phyloP scores from a whole-genome alignment of 1,140 invertebrate species.

The Drosophila navojoa region DNA sequence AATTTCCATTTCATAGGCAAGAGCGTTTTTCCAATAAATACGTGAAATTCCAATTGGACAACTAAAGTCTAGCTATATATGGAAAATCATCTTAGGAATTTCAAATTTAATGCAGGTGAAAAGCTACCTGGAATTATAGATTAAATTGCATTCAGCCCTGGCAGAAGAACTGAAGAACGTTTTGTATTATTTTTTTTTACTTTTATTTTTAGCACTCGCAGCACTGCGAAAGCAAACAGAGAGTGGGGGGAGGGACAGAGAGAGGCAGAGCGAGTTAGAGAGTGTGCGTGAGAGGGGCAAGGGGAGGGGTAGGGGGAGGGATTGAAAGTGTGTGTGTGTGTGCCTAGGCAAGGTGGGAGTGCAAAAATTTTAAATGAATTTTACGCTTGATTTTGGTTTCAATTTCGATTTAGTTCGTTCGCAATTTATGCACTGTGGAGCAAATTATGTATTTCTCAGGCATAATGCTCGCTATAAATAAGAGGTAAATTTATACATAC shows the following conservation, averaged over 20 bases:
- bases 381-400: slow-evolving; percentile 78
- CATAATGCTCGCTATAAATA: no score
- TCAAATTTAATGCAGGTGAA: no score
- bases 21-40: background rate
- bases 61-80: no score
- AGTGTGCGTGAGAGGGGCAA: background rate
- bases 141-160: slow-evolving; percentile 35
- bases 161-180: slow-evolving; percentile 15
- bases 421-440: slow-evolving; percentile 25
- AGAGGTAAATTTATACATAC: no score
- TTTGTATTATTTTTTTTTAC: slow-evolving; percentile 15
- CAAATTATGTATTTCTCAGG: background rate
- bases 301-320: background rate
- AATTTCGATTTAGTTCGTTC: slow-evolving; percentile 65
- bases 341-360: slow-evolving; percentile 6
- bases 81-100: no score
- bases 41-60: no score
- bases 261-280: background rate
- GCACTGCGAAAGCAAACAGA: background rate
- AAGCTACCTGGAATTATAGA: background rate
- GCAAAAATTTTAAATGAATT: slow-evolving; percentile 74
- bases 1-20: no score
- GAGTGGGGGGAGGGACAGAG: background rate
- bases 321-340: background rate
- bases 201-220: slow-evolving; percentile 52